These are phyloP conservation scores for Psittacula echo DNA, from an alignment of 2,797 vertebrate species.

Conservation along the genomic window DNA sequence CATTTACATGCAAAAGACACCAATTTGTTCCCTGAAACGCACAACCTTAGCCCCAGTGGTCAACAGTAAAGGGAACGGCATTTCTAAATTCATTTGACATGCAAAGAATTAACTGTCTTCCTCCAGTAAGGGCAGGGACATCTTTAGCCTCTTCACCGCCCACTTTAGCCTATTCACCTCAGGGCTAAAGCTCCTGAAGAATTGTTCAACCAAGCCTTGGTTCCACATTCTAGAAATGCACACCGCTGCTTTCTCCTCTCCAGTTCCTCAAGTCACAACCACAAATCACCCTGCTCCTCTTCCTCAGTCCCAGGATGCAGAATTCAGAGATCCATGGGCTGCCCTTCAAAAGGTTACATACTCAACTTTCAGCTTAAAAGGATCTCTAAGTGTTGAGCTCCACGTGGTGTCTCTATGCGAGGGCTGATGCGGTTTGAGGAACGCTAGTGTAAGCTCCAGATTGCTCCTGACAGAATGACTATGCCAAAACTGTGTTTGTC, in stretches of 20 bases:
- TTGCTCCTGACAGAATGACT: fast-evolving
- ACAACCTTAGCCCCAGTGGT: fast-evolving
- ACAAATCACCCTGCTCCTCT: not conserved
- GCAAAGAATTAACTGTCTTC: not conserved
- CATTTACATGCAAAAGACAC: fast-evolving
- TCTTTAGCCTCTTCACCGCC: not conserved
- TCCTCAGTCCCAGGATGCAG: not conserved
- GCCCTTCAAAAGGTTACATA: not conserved
- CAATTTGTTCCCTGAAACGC: not conserved
- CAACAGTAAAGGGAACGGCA: not conserved
- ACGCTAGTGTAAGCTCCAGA: fast-evolving
- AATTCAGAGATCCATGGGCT: not conserved
- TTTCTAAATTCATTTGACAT: not conserved
- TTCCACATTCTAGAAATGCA: fast-evolving
- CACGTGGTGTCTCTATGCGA: not conserved
- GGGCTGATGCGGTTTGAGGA: fast-evolving
- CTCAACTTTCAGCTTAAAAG: not conserved
- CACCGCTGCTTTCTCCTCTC: not conserved
- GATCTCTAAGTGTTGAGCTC: not conserved
- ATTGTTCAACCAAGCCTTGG: not conserved
- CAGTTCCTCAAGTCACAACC: not conserved
- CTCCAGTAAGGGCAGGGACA: not conserved
- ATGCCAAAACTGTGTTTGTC: not conserved
- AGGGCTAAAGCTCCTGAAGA: not conserved
- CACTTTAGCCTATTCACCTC: not conserved